Percentiles rank a stretch among this genome's conserved stretches.
Conservation (phyloP, 2,797 vertebrate genomes). For the Allobates femoralis region DNA sequence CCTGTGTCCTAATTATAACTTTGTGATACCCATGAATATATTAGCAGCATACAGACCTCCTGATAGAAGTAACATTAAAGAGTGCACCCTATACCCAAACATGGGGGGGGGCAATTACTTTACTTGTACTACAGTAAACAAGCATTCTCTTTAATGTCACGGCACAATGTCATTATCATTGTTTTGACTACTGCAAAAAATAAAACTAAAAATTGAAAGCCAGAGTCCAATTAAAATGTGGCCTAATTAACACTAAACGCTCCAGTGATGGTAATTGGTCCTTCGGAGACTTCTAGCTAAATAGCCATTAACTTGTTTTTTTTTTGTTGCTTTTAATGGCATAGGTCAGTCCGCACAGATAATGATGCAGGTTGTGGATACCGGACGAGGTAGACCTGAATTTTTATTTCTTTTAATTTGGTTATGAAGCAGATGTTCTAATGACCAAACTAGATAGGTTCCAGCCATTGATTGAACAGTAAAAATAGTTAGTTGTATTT, state of each 20-base stretch:
- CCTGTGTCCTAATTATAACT: background rate
- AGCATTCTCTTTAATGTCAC: slow-evolving; percentile 18
- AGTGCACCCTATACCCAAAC: background rate
- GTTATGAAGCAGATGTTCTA: background rate
- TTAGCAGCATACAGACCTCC: background rate
- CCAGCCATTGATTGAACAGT: background rate
- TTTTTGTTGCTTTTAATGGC: slow-evolving; percentile 2
- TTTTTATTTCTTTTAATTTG: background rate
- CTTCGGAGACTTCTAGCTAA: slow-evolving; percentile 65
- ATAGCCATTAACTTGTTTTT: background rate
- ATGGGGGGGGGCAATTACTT: slow-evolving; percentile 15
- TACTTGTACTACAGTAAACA: slow-evolving; percentile 27
- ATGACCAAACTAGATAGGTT: background rate
- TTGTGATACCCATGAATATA: background rate
- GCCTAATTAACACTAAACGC: slow-evolving; percentile 67
- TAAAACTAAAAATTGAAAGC: slow-evolving; percentile 57
- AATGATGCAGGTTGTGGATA: background rate
- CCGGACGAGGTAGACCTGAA: background rate
- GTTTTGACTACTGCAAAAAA: slow-evolving; percentile 63
- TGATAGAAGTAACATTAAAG: background rate
- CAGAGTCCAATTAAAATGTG: slow-evolving; percentile 68
- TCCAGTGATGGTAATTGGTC: slow-evolving; percentile 61
- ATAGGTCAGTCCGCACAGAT: background rate
- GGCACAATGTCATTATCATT: slow-evolving; percentile 44
- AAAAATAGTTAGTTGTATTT: too few species aligned